These are phyloP conservation scores for Eueides isabella DNA, from an alignment of 1,140 invertebrate species.

Conservation along the genomic window DNA sequence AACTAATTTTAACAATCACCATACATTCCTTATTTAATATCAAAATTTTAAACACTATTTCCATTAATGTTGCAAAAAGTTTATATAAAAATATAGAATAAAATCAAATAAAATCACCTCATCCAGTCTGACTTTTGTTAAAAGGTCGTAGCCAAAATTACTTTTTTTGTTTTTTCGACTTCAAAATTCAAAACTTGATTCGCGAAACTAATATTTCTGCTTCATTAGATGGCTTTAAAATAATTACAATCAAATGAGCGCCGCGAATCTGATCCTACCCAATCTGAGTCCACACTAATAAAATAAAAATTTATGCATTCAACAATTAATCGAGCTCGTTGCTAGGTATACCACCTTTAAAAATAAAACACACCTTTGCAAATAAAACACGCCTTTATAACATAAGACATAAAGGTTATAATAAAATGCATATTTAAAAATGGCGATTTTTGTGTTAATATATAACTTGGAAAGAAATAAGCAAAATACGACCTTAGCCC, in stretches of 20 bases:
- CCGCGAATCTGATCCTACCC: slow-evolving; percentile 15
- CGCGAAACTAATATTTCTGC: slow-evolving; percentile 20
- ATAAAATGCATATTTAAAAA: slow-evolving; percentile 5
- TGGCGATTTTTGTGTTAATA: slow-evolving; percentile 17
- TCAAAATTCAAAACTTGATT: slow-evolving; percentile 18
- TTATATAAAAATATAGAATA: background rate
- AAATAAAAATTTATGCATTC: slow-evolving; percentile 31
- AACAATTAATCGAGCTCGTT: slow-evolving; percentile 16
- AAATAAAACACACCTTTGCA: slow-evolving; percentile 8
- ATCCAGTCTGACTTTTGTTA: slow-evolving; percentile 5
- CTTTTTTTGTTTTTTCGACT: background rate
- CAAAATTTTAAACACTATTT: too few species aligned
- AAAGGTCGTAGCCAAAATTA: background rate
- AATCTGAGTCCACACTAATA: slow-evolving; percentile 21
- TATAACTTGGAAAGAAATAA: slow-evolving; percentile 12
- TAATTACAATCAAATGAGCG: slow-evolving; percentile 20
- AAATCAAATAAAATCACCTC: background rate
- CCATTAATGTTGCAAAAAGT: too few species aligned
- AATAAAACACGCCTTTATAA: slow-evolving; percentile 17
- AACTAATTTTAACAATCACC: too few species aligned
- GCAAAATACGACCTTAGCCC: background rate
- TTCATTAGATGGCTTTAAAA: slow-evolving; percentile 26
- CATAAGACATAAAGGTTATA: slow-evolving; percentile 18
- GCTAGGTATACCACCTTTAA: slow-evolving; percentile 18
- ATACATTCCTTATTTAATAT: too few species aligned